A percentile compares a stretch with the other conserved stretches of the same genome.
phyloP scores from a whole-genome alignment of 1,140 invertebrate species.

The Carposina sasakii region DNA sequence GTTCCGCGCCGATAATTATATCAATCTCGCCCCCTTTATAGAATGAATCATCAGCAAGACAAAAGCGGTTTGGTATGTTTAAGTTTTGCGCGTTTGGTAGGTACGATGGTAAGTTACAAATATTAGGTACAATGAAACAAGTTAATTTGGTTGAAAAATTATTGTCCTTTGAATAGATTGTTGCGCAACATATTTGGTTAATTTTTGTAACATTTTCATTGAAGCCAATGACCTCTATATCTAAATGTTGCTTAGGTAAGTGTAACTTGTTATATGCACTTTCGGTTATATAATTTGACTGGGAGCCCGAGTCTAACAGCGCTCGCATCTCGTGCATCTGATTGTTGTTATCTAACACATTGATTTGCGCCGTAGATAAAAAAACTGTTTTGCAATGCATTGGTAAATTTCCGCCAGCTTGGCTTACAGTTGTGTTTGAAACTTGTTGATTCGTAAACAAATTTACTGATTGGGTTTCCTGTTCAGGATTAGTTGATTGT shows the following conservation, averaged over 20 bases:
- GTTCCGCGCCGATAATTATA: not conserved
- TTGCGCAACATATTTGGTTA: not conserved
- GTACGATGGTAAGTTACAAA: not conserved
- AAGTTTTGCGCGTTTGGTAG: not conserved
- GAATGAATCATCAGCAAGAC: not conserved
- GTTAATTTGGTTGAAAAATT: not conserved
- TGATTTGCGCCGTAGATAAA: slow-evolving; percentile 2
- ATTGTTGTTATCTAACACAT: slow-evolving; percentile 1
- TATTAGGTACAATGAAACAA: slow-evolving; percentile 4
- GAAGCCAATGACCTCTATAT: slow-evolving; percentile 3
- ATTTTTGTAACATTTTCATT: slow-evolving; percentile 4
- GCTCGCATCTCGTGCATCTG: not conserved
- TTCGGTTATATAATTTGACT: slow-evolving; percentile 4
- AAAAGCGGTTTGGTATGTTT: slow-evolving; percentile 1
- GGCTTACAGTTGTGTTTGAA: not conserved
- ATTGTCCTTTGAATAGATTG: not conserved
- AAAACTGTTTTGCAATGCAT: not conserved
- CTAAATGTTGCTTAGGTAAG: not conserved
- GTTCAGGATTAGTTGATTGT: not conserved
- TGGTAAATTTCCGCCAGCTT: not conserved
- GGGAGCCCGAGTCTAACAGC: slow-evolving; percentile 1
- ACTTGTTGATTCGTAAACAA: not conserved
- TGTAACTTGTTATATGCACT: not conserved
- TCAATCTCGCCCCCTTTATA: slow-evolving; percentile 1
- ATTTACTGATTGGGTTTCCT: not conserved